These are phyloP conservation scores for Ascaphus truei DNA, from an alignment of 2,113 vertebrate species.

Conservation along the genomic window DNA sequence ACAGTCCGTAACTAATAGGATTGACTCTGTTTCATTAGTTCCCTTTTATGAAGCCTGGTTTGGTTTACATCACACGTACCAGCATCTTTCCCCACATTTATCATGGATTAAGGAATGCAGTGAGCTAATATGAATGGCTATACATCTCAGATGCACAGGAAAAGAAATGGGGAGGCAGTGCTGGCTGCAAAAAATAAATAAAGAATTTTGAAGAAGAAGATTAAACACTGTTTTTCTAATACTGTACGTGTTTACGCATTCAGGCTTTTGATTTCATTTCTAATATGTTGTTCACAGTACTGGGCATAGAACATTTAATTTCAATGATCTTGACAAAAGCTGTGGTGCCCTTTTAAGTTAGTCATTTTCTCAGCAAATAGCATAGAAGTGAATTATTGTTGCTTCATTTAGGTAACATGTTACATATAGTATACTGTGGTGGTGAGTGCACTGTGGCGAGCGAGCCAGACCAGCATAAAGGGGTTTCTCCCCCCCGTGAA, in stretches of 20 bases:
- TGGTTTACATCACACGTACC: slow-evolving; percentile 43
- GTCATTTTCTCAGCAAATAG: neutral
- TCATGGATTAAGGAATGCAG: slow-evolving; percentile 41
- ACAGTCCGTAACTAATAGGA: slow-evolving; percentile 45
- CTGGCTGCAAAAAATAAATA: neutral
- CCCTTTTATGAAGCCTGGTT: slow-evolving; percentile 40
- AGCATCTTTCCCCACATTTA: slow-evolving; percentile 44
- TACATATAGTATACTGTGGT: no score
- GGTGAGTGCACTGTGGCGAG: no score
- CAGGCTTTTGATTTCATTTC: slow-evolving; percentile 6
- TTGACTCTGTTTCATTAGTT: slow-evolving; percentile 46
- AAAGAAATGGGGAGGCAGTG: slow-evolving; percentile 9
- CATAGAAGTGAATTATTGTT: no score
- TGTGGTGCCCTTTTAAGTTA: neutral
- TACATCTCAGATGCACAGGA: slow-evolving; percentile 1
- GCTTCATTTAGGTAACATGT: no score
- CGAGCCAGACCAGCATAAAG: no score
- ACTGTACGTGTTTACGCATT: slow-evolving; percentile 16
- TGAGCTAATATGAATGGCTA: slow-evolving; percentile 34
- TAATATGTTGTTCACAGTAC: neutral
- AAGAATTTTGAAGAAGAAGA: neutral
- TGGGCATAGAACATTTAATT: slow-evolving; percentile 13
- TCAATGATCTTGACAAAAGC: neutral
- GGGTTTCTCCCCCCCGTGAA: no score
- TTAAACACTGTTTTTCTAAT: slow-evolving; percentile 8